These are phyloP conservation scores for Strix occidentalis DNA, from an alignment of 2,797 vertebrate species.

Conservation along the genomic window DNA sequence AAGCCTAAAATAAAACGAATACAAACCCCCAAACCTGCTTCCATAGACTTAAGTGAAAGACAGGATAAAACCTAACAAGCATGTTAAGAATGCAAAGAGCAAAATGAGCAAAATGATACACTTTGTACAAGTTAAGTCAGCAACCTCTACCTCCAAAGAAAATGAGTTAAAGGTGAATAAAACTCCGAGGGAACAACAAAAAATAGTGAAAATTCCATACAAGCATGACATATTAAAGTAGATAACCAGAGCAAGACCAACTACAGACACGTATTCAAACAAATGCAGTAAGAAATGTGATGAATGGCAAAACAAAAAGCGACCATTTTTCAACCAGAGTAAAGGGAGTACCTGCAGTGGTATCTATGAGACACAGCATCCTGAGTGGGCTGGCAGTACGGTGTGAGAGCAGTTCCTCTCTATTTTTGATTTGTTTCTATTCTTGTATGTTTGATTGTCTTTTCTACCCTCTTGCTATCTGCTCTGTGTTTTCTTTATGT, in stretches of 20 bases:
- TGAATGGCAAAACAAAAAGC: background rate
- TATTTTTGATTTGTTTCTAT: background rate
- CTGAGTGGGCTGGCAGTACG: rapidly evolving
- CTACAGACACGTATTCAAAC: background rate
- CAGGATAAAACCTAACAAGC: background rate
- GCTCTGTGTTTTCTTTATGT: background rate
- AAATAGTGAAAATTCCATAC: background rate
- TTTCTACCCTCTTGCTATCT: background rate
- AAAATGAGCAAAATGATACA: background rate
- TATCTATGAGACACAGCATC: background rate
- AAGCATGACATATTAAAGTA: background rate
- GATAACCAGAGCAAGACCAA: background rate
- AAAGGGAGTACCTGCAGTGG: background rate
- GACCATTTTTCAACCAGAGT: background rate
- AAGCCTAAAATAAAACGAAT: background rate
- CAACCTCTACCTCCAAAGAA: background rate
- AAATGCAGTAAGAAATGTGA: background rate
- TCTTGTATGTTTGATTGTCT: background rate
- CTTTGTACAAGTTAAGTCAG: background rate
- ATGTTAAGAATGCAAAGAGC: background rate
- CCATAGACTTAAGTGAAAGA: background rate
- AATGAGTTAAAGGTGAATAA: background rate
- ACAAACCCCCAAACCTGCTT: background rate
- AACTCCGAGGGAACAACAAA: background rate
- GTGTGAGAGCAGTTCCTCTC: background rate